Conservation (phyloP, 2,888 invertebrate species). For the Chesias legatella region DNA sequence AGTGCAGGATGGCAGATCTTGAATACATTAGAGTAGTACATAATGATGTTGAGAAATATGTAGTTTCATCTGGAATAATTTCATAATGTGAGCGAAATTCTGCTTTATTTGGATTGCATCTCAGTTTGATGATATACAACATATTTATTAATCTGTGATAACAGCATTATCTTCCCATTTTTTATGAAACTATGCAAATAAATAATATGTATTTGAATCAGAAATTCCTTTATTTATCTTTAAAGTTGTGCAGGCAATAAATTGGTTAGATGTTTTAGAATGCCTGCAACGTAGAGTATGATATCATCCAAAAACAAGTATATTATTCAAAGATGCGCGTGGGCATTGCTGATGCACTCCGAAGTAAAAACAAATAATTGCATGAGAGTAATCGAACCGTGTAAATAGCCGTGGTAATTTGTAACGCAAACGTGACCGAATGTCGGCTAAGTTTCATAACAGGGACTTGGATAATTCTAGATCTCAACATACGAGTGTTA, state of each 20-base stretch:
- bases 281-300: conserved; percentile 10
- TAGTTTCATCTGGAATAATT: too few relatives aligned
- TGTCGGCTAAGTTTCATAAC: conserved; percentile 59
- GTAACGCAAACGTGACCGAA: conserved; percentile 53
- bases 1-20: conserved; percentile 12
- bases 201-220: too few relatives aligned
- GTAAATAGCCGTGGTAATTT: conserved; percentile 8
- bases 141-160: too few relatives aligned
- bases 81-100: too few relatives aligned
- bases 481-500: conserved; percentile 46
- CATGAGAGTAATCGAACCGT: conserved; percentile 3
- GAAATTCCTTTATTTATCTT: too few relatives aligned
- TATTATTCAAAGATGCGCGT: conserved; percentile 15
- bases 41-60: conserved; percentile 4
- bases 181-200: too few relatives aligned
- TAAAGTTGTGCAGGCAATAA: too few relatives aligned
- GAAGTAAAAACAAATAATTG: conserved; percentile 16
- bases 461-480: conserved; percentile 60
- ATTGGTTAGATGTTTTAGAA: not conserved
- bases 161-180: too few relatives aligned
- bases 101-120: too few relatives aligned
- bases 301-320: conserved; percentile 22
- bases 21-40: conserved; percentile 7
- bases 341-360: conserved; percentile 13
- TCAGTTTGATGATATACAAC: too few relatives aligned